Evolutionary conservation across 2,888 invertebrate species (phyloP), one percentile per base, ranked within the genome.

Genomic region (Sminthurides aquaticus): DNA sequence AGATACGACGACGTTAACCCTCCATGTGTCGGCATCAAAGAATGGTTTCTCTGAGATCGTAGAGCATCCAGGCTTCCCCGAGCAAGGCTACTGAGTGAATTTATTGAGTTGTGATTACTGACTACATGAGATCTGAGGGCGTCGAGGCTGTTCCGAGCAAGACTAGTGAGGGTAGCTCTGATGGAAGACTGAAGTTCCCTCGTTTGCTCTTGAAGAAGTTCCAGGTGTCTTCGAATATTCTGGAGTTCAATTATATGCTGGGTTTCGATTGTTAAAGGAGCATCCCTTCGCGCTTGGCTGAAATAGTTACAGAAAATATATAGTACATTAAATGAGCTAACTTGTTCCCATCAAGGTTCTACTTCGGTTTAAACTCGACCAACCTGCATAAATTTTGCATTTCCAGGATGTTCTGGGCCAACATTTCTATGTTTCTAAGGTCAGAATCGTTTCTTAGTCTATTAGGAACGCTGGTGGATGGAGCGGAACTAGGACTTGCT

Each of bases 341-440:
- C n/a, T n/a, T 43, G 18, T 11, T 43, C 8, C 18, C 22, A 49
- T 54, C 57, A 56, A 34, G 20, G 3, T 24, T n/a, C n/a, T n/a
- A n/a, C n/a, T n/a, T n/a, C n/a, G n/a, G n/a, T n/a, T n/a, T n/a
- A n/a, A n/a, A n/a, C n/a, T n/a, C n/a, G n/a, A 62, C 25, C 20
- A 55, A 70, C 72, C 69, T 73, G 71, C 73, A 73, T n/a, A 72
- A 67, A 66, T 74, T 71, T 49, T 74, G 72, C 74, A 72, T 72
- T 66, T 72, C 71, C 27, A 74, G 48, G 56, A 74, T 72, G 64
- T 72, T 72, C 64, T 72, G 74, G n/a, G 72, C 72, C n/a, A 72
- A 57, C 20, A 69, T 70, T 64, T 72, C 71, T 62, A 72, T 74
- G 52, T 67, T 74, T 54, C 68, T 61, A 15, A 72, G 60, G 52